Percentiles rank a stretch among this genome's conserved stretches.
phyloP scores from a whole-genome alignment of 2,113 vertebrate species.

The Numida meleagris region DNA sequence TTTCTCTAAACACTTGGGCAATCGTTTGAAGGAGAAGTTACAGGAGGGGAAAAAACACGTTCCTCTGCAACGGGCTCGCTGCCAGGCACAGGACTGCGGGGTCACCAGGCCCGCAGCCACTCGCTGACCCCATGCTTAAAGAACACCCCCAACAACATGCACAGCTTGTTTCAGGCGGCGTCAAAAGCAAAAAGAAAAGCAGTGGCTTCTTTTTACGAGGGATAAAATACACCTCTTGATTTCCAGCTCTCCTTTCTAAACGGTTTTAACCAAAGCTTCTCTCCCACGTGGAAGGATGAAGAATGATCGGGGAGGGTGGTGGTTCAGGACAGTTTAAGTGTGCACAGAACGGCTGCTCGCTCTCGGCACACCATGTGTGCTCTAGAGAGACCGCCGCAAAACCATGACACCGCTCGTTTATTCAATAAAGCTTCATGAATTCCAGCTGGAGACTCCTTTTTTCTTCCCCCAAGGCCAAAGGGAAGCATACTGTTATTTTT shows the following conservation, averaged over 20 bases:
- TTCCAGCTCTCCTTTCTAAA: not conserved
- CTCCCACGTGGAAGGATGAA: conserved; percentile 55
- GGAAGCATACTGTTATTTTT: conserved; percentile 34
- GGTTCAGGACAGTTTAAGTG: conserved; percentile 55
- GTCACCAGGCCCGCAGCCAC: not conserved
- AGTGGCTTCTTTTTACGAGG: not conserved
- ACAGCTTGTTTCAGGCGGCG: not conserved
- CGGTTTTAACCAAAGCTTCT: not conserved
- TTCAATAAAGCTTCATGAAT: conserved; percentile 5
- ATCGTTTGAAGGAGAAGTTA: not conserved
- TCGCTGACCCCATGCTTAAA: not conserved
- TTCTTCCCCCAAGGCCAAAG: conserved; percentile 1
- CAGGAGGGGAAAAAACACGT: not conserved
- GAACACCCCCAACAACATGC: not conserved
- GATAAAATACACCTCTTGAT: conserved; percentile 16
- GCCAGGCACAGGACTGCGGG: conserved; percentile 2
- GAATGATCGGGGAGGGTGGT: conserved; percentile 20
- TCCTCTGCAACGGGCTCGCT: conserved; percentile 10
- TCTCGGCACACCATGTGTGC: not conserved
- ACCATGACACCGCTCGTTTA: not conserved
- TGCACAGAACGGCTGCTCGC: conserved; percentile 59
- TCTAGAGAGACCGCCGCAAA: not conserved
- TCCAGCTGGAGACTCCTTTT: conserved; percentile 60
- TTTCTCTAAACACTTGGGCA: not conserved
- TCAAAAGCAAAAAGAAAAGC: not conserved